Percentiles rank a stretch among this genome's conserved stretches.
phyloP scores from a whole-genome alignment of 2,113 vertebrate genomes.

The Boulengerochromis microlepis region DNA sequence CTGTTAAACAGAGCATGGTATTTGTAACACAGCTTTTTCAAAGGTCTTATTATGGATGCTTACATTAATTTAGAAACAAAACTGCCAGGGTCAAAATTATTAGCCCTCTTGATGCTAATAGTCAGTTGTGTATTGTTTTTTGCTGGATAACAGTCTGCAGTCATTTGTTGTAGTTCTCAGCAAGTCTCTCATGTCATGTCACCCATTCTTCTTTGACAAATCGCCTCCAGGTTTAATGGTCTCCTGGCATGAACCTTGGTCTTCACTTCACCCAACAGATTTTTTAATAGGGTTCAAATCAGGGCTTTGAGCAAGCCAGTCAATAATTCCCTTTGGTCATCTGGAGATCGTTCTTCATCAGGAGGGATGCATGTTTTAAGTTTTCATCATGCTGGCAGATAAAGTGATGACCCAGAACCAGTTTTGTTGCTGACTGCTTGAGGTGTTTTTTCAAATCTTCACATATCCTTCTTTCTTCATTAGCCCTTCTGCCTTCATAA shows the following conservation, averaged over 20 bases:
- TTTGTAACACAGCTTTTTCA: not conserved
- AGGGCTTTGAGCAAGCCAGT: not conserved
- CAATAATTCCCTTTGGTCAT: not conserved
- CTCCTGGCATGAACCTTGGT: not conserved
- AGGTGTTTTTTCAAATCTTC: not conserved
- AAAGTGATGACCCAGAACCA: not conserved
- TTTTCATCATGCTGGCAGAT: not conserved
- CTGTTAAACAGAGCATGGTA: not conserved
- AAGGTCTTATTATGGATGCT: not conserved
- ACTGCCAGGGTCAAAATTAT: not conserved
- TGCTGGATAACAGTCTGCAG: not conserved
- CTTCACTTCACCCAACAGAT: not conserved
- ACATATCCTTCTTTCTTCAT: not conserved
- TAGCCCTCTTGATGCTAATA: not conserved
- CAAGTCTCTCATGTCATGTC: not conserved
- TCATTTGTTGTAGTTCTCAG: not conserved
- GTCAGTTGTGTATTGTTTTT: not conserved
- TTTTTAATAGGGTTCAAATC: not conserved
- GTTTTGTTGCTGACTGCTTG: not conserved
- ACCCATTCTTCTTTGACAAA: not conserved
- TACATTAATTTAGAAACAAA: not conserved
- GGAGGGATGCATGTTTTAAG: not conserved
- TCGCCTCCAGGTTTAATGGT: not conserved
- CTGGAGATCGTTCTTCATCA: not conserved
- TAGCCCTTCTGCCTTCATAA: not conserved